These are phyloP conservation scores for Chroicocephalus ridibundus DNA, from an alignment of 2,113 vertebrate species.

Conservation along the genomic window DNA sequence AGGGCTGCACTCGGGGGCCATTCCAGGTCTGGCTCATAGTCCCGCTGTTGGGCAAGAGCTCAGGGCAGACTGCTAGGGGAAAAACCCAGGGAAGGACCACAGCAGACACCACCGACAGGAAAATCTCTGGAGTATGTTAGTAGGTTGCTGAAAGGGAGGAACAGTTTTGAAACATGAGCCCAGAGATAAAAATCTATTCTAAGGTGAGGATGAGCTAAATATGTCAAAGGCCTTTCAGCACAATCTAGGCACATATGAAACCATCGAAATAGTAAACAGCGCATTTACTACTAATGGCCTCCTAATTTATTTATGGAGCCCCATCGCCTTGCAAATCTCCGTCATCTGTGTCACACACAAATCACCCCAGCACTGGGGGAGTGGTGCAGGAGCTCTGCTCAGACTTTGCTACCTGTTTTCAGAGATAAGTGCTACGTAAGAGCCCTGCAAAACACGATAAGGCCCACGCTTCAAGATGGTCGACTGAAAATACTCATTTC, in stretches of 20 bases:
- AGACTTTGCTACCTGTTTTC: not conserved
- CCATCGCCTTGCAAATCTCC: not conserved
- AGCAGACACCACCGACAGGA: not conserved
- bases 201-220: constrained; percentile 43
- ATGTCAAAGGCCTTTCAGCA: constrained; percentile 21
- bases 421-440: not conserved
- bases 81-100: not conserved
- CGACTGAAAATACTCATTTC: not conserved
- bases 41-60: not conserved
- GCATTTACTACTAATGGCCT: not conserved
- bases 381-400: not conserved
- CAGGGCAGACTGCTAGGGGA: not conserved
- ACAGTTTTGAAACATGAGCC: constrained; percentile 24
- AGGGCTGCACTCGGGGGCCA: not conserved
- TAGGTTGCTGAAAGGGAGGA: not conserved
- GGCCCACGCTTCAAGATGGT: not conserved
- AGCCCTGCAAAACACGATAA: not conserved
- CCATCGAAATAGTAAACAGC: constrained; percentile 9
- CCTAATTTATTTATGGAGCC: constrained; percentile 9
- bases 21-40: not conserved
- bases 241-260: not conserved
- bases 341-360: not conserved
- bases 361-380: not conserved
- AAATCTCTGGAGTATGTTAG: not conserved
- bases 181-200: constrained; percentile 54